Evolutionary conservation across 2,797 vertebrate species (phyloP).

Genomic region (Pangasius larnaudii): DNA sequence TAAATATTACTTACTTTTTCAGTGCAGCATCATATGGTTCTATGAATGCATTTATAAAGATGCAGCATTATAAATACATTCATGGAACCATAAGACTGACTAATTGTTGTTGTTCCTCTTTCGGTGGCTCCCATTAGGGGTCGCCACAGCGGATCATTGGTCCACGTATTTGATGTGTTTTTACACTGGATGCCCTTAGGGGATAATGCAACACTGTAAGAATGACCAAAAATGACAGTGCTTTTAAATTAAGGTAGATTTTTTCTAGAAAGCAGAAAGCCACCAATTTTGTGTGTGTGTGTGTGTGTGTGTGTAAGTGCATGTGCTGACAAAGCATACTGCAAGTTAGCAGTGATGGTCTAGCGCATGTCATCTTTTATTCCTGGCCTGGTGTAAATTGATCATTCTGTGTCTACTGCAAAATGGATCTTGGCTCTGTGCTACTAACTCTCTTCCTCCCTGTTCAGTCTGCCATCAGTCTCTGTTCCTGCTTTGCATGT

Average conservation of each 20-base stretch:
- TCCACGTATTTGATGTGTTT: too few species aligned
- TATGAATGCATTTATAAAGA: too few species aligned
- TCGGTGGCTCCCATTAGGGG: too few species aligned
- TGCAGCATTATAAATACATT: too few species aligned
- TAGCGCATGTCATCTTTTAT: constrained; percentile 78
- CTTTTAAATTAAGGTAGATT: background rate
- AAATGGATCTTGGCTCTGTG: constrained; percentile 69
- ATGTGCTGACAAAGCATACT: constrained; percentile 71
- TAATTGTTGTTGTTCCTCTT: too few species aligned
- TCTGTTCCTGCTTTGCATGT: constrained; percentile 15
- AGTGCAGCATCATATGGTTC: too few species aligned
- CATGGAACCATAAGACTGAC: too few species aligned
- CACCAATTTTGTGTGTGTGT: constrained; percentile 8
- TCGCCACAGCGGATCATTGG: too few species aligned
- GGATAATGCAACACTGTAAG: background rate
- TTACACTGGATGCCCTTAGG: too few species aligned
- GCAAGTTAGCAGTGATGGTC: constrained; percentile 64
- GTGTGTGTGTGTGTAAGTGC: background rate
- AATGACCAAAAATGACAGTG: background rate
- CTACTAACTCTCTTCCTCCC: constrained; percentile 52
- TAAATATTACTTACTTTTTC: background rate
- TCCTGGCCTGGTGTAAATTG: constrained; percentile 81
- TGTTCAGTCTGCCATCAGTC: constrained; percentile 55
- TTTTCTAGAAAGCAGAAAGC: background rate
- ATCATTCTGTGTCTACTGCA: constrained; percentile 73